These are phyloP conservation scores for Halocynthia roretzi DNA, from an alignment of 23 tunicate genomes.

Conservation along the genomic window DNA sequence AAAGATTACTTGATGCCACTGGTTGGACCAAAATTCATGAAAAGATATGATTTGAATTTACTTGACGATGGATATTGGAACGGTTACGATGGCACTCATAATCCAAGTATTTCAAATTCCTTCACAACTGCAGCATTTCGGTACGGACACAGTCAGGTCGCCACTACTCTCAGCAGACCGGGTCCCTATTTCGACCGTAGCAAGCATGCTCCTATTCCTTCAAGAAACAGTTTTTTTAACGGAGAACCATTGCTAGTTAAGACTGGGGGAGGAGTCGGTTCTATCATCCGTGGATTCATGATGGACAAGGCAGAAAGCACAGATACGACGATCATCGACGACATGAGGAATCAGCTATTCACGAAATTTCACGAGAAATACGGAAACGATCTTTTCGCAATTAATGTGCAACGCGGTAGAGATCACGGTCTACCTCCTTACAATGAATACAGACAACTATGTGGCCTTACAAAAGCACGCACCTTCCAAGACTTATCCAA, in stretches of 20 bases:
- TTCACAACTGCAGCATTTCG: conserved; percentile 88
- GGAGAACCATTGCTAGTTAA: conserved; percentile 32
- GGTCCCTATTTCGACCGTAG: conserved; percentile 31
- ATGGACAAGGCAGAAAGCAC: conserved; percentile 48
- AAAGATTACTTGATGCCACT: conserved; percentile 62
- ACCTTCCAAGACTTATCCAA: conserved; percentile 27
- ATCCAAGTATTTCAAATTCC: conserved; percentile 59
- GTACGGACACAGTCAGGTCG: conserved; percentile 70
- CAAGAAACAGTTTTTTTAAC: conserved; percentile 52
- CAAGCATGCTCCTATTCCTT: conserved; percentile 4
- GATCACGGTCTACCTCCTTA: conserved; percentile 86
- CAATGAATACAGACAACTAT: conserved; percentile 65
- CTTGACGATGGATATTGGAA: conserved; percentile 41
- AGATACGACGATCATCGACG: conserved; percentile 45
- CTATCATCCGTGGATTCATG: conserved; percentile 65
- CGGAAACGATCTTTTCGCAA: conserved; percentile 35
- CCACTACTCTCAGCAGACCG: conserved; percentile 28
- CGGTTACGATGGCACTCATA: conserved; percentile 70
- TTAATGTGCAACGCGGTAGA: conserved; percentile 81
- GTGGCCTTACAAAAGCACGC: conserved; percentile 48
- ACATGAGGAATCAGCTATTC: conserved; percentile 58
- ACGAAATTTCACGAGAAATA: background rate
- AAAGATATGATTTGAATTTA: conserved; percentile 35
- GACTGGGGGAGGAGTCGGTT: conserved; percentile 39
- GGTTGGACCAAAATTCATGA: conserved; percentile 44